Percentiles rank a stretch among this genome's conserved stretches.
phyloP scores from a whole-genome alignment of 1,140 invertebrate species.

The Lerema accius region DNA sequence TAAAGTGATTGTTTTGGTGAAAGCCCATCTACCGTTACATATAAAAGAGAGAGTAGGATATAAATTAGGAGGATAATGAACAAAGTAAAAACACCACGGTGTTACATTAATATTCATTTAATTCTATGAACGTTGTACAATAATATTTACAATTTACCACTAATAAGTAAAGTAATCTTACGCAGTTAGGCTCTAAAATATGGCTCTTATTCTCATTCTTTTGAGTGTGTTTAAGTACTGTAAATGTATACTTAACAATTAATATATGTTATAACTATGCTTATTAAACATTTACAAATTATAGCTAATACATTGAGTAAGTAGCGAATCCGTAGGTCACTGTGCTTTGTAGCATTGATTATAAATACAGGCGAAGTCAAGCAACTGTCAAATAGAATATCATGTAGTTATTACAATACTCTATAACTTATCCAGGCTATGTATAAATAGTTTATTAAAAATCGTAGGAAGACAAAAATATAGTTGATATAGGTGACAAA shows the following conservation, averaged over 20 bases:
- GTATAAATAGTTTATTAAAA: too few relatives aligned
- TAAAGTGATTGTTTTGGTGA: not conserved
- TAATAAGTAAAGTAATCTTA: conserved; percentile 26
- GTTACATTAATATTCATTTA: conserved; percentile 29
- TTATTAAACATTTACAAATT: not conserved
- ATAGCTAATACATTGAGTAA: not conserved
- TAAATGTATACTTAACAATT: conserved; percentile 9
- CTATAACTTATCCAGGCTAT: too few relatives aligned
- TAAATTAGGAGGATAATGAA: not conserved
- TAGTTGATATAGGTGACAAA: too few relatives aligned
- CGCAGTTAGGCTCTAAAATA: conserved; percentile 18
- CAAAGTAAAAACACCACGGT: not conserved
- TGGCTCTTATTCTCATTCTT: conserved; percentile 15
- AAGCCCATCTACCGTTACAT: not conserved
- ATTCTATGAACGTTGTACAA: conserved; percentile 27
- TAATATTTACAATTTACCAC: conserved; percentile 32
- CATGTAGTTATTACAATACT: too few relatives aligned
- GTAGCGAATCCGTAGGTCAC: not conserved
- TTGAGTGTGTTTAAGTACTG: conserved; percentile 24
- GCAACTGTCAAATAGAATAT: too few relatives aligned
- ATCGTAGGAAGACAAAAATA: too few relatives aligned
- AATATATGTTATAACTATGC: not conserved
- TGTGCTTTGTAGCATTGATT: not conserved
- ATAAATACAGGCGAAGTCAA: not conserved
- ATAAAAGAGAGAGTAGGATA: not conserved